Conservation (phyloP, 2,113 vertebrate genomes). For the cattle (Bos taurus) region ARS-UCD2.0 NC_037336.1:41126001-41126500, state of each 20-base stretch:
- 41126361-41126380: conserved; percentile 89
- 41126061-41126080: not conserved
- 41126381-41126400: conserved; percentile 82
- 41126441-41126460: conserved; percentile 81
- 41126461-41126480: conserved; percentile 73
- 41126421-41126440: conserved; percentile 80
- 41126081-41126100: not conserved
- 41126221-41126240: not conserved
- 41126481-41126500: conserved; percentile 76
- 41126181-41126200: not conserved
- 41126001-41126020: not conserved
- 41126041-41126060: not conserved
- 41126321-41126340: conserved; percentile 77
- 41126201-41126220: not conserved
- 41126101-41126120: not conserved
- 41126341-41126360: conserved; percentile 88
- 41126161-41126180: not conserved
- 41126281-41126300: not conserved
- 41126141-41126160: not conserved
- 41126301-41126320: not conserved
- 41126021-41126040: not conserved
- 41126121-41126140: not conserved
- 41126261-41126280: not conserved
- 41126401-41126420: conserved; percentile 74
- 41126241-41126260: not conserved